A percentile compares a stretch with the other conserved stretches of the same genome.
These are phyloP conservation scores for Strix occidentalis DNA, from an alignment of 2,797 vertebrate species.

Conservation along the genomic window DNA sequence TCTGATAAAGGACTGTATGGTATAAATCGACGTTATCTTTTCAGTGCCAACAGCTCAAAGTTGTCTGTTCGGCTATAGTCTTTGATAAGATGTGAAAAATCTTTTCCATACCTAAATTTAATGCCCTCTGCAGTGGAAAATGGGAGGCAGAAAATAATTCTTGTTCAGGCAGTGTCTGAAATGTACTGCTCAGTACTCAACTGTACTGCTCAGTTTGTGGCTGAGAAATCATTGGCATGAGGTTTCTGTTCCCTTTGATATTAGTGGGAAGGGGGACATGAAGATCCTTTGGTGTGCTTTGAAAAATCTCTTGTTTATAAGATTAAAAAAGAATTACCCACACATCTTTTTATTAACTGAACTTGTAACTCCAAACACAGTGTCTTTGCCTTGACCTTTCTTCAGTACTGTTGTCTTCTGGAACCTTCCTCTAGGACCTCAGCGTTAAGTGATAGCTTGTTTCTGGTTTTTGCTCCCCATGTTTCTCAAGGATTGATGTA, in stretches of 20 bases:
- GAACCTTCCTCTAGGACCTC: not conserved
- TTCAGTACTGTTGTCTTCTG: not conserved
- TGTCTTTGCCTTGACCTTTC: not conserved
- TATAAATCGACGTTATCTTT: not conserved
- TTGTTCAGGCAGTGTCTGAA: not conserved
- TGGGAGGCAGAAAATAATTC: not conserved
- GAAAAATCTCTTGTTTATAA: constrained; percentile 1
- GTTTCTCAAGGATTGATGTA: not conserved
- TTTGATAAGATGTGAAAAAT: not conserved
- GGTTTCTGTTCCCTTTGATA: not conserved
- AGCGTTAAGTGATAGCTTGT: fast-evolving
- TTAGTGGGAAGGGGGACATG: not conserved
- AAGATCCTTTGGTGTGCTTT: not conserved
- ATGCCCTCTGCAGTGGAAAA: not conserved
- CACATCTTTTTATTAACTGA: not conserved
- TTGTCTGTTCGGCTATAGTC: not conserved
- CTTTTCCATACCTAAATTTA: not conserved
- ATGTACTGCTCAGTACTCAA: not conserved
- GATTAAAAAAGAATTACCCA: not conserved
- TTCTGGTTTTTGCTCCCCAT: not conserved
- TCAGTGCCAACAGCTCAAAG: not conserved
- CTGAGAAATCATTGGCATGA: not conserved
- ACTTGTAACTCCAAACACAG: not conserved
- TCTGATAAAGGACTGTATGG: not conserved
- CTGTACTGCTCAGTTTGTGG: not conserved